Conservation (phyloP, 2,797 vertebrate genomes). For the Urophycis tenuis region DNA sequence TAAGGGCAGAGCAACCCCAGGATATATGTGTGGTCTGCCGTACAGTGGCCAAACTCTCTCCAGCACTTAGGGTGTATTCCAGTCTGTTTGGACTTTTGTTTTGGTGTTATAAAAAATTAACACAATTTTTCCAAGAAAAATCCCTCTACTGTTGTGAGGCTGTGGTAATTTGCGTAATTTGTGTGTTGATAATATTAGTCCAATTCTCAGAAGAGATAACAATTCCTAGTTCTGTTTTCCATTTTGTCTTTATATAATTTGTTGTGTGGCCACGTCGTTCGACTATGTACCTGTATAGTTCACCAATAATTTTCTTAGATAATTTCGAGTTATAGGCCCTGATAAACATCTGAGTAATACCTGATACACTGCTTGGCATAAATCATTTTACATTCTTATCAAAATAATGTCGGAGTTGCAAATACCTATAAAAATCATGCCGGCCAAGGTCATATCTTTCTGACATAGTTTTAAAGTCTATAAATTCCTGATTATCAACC, state of each 20-base stretch:
- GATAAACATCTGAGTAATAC: not conserved
- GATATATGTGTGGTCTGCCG: not conserved
- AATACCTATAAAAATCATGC: not conserved
- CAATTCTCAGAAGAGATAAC: not conserved
- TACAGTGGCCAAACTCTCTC: not conserved
- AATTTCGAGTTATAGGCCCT: not conserved
- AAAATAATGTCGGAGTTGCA: not conserved
- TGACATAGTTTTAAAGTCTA: not conserved
- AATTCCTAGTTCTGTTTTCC: not conserved
- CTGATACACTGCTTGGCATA: not conserved
- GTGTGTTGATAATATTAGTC: not conserved
- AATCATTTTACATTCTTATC: not conserved
- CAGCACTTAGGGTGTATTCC: not conserved
- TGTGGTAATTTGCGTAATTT: not conserved
- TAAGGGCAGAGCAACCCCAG: not conserved
- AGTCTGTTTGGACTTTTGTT: not conserved
- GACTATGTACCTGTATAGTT: not conserved
- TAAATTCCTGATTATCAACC: not conserved
- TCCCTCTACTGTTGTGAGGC: not conserved
- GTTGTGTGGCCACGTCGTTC: not conserved
- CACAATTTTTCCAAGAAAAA: not conserved
- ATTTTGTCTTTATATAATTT: not conserved
- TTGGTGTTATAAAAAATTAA: constrained; percentile 3
- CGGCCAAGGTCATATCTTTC: not conserved
- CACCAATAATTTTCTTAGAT: not conserved